Base-by-base conservation (phyloP, 2,797 vertebrate species). In the Aeoliscus strigatus region DNA sequence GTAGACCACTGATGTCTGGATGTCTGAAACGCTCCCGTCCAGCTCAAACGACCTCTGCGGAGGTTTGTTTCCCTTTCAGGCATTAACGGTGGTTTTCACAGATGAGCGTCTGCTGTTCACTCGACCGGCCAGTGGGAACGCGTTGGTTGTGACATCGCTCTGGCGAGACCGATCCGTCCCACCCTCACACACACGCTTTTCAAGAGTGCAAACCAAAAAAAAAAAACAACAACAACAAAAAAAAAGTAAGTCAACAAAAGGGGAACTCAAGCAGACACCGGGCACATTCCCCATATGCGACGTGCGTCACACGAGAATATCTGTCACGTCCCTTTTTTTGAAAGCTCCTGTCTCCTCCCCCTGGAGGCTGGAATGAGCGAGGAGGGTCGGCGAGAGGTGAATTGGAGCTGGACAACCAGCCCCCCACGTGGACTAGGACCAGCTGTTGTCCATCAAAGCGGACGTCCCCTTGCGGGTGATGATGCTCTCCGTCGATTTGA, bases 401-500 rank as follows among this genome's bases (percentile, higher is more conserved):
- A 58, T 56, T 26, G 67, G 64, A 37, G 54, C 69, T 26, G 60
- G 73, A 73, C 62, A 26, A 36, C 60, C 51, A 45, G 64, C 51
- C 59, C 39, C 52, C 51, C 53, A 31, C 28, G 39, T 51, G 70
- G 77, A 88, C 82, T 87, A 89, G 60, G 84, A 89, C 72, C 84
- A 86, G 70, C 83, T 80, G 67, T 67, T 82, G 69, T 78, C 80
- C 60, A 57, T 84, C 46, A 68, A 47, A 13, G 66, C 69, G 2
- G 66, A 70, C 0, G 72, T 64, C 44, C 68, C 71, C 70, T 79
- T 86, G 47, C 76, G 82, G 40, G 73, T 73, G 68, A 90, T 83
- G 62, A 90, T 90, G 71, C 89, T 90, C 58, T 89, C 85, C 24
- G 87, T 90, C 6, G 87, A 87, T 66, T 85, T 89, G 17, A 90